Evolutionary conservation across 2,113 vertebrate species (phyloP).

Genomic region (Oncorhynchus tshawytscha): DNA sequence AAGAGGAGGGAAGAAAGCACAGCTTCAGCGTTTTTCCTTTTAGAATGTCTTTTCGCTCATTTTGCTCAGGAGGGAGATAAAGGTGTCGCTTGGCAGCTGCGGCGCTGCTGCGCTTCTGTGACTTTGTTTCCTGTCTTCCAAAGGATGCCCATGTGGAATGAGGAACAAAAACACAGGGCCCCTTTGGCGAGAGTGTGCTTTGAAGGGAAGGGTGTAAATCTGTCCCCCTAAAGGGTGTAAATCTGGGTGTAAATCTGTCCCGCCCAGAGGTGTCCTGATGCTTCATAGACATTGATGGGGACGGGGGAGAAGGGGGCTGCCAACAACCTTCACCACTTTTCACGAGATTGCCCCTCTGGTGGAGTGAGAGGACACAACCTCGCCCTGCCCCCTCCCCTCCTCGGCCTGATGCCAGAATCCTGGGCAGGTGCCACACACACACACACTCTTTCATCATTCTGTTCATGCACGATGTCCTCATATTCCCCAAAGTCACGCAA

Average conservation of each 20-base stretch:
- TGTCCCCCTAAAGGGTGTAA: background rate
- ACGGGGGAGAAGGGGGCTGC: no score
- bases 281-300: no score
- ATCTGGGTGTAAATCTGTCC: background rate
- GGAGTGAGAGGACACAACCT: no score
- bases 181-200: background rate
- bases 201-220: background rate
- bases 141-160: background rate
- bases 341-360: no score
- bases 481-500: no score
- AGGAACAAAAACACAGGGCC: background rate
- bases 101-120: background rate
- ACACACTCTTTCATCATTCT: no score
- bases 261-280: no score
- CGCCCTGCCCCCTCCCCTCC: no score
- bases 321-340: no score
- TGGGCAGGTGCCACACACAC: no score
- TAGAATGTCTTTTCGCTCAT: background rate
- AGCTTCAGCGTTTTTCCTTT: background rate
- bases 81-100: background rate
- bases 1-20: background rate
- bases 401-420: no score
- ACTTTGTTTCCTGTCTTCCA: background rate
- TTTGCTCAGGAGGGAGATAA: background rate
- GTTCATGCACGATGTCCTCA: no score